Evolutionary conservation across 2,113 vertebrate species (phyloP), one percentile per base, ranked within the genome.

Genomic region (Atherinomorus stipes): DNA sequence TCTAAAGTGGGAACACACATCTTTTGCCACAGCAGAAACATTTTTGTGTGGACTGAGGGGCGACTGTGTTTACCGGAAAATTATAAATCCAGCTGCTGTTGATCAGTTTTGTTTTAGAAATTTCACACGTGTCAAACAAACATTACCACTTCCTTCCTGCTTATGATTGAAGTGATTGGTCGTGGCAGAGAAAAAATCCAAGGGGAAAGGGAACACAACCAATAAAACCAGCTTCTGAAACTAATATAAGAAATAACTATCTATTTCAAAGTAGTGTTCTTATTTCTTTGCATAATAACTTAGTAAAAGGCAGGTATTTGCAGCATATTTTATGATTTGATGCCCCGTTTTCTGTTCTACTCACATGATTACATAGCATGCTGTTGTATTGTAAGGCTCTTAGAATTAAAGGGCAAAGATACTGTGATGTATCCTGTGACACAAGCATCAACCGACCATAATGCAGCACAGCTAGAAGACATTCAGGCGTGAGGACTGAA

Each of bases 71-170:
- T 15, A 42, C 40, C 15, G 12, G 40, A 16, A 18, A 12, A 45
- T 45, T 18, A 45, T 12, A 45, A 45, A 45, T 45, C 44, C 18
- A 45, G 60, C 54, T 58, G 53, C 62, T 71, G 34, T 9, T 61
- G 25, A 57, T 76, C 21, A 44, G 56, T 53, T 37, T 69, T 0
- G 0, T 73, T 78, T 64, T 62, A 19, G 21, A n/a, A 45, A 45
- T 18, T 45, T 45, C 44, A 45, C 13, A 45, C 34, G 51, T 0
- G 25, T 45, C 18, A 57, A 49, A 68, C 11, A 62, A 75, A 26
- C 57, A 63, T 59, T 59, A 49, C 51, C 54, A 52, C 64, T 51
- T 67, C 38, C 34, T 44, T 45, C 12, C 51, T 40, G 11, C 38
- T 11, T 12, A 12, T 40, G 2, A 40, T 11, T 11, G 38, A 12